Evolutionary conservation across 64 coral and sea anemone species (phyloP).

Genomic region (Montipora capricornis): DNA sequence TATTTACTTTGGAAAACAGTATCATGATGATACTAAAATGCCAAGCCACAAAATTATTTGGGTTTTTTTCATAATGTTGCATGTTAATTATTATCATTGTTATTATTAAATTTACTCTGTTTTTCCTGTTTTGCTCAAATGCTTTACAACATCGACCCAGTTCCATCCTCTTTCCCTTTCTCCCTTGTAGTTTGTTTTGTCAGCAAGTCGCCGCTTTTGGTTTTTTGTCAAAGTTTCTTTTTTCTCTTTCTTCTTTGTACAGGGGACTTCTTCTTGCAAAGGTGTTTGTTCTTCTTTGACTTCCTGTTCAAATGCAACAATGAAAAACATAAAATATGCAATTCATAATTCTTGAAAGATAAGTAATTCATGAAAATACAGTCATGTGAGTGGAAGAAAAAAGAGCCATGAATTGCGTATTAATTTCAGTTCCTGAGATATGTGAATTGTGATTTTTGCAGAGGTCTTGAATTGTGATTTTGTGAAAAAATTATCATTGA

Average conservation of each 20-base stretch:
- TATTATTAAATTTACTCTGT: not conserved
- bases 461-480: no score
- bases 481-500: no score
- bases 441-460: no score
- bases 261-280: not conserved
- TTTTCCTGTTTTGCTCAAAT: conserved; percentile 87
- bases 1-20: no score
- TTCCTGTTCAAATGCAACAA: not conserved
- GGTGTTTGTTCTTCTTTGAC: conserved; percentile 14
- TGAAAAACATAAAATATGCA: not conserved
- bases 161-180: conserved; percentile 96
- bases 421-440: no score
- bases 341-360: not conserved
- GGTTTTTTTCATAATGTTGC: no score
- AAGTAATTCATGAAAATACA: not conserved
- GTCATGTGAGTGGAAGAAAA: not conserved
- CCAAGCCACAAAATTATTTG: no score
- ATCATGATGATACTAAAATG: no score
- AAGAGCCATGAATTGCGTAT: no score
- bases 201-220: conserved; percentile 82
- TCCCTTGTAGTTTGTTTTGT: conserved; percentile 91
- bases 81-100: no score
- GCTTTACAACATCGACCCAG: conserved; percentile 98
- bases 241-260: conserved; percentile 86
- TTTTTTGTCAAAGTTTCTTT: conserved; percentile 92